Base-by-base conservation (phyloP, 2,797 vertebrate genomes). In the Chloroceryle amazona region DNA sequence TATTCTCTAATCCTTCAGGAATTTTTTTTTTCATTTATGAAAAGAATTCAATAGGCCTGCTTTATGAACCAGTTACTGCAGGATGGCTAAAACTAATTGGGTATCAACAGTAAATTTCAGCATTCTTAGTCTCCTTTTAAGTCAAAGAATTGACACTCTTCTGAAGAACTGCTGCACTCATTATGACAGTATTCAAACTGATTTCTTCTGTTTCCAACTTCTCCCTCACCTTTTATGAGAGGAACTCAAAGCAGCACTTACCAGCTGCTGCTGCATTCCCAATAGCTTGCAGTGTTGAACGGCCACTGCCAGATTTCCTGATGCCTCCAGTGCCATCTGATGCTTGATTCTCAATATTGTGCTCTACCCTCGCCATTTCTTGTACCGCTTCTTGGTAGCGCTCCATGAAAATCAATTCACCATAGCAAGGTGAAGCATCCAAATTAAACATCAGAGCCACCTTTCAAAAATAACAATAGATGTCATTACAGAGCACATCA, bases 201-300 rank as follows among this genome's bases (percentile, higher is more conserved):
- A n/a, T 55, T 75, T 72, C 29, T 86, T 2, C 2, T 13, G 31
- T 42, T 87, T 83, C 68, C 68, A 29, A 60, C 44, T 74, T 71
- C 33, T 67, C 7, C 44, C 54, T 41, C 33, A 20, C 10, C 16
- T 81, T 82, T 44, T 29, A 46, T 17, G 28, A 86, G 22, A 49
- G 11, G 8, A 39, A 9, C 18, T 44, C 35, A 70, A 60, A 89
- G 52, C 35, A 9, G 8, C 6, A 39, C 76, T 44, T 74, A 99
- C 99, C 99, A 97, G 99, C 99, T 31, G 99, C 99, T 7, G 99
- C 99, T 13, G 99, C 99, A 5, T 97, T 99, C 65, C 99, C 99
- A 37, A 99, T 99, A 92, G 99, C 99, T 93, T 99, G 99, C 23
- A 99, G 98, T 0, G 99, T 99, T 0, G 98, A 99, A 33, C 98